These are phyloP conservation scores for Nomada flava DNA, from an alignment of 2,888 invertebrate species.

Conservation along the genomic window DNA sequence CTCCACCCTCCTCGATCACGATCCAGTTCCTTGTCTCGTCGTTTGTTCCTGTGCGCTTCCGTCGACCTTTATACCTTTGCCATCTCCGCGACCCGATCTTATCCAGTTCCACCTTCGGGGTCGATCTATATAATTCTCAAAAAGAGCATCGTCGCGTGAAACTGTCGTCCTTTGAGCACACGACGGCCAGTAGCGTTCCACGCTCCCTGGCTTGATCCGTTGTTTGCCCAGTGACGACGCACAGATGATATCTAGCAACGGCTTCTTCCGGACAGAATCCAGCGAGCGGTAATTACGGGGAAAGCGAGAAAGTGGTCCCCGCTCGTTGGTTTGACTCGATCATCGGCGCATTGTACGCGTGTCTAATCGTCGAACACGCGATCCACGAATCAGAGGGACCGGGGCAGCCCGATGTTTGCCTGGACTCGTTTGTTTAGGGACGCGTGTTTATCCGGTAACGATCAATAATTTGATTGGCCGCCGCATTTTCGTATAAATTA, in stretches of 20 bases:
- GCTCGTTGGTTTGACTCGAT: slow-evolving; percentile 1
- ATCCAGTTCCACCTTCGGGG: slow-evolving; percentile 12
- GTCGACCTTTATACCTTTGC: slow-evolving; percentile 42
- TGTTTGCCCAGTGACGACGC: slow-evolving; percentile 6
- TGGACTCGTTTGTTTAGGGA: slow-evolving; percentile 45
- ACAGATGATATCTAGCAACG: not conserved
- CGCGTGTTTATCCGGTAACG: slow-evolving; percentile 50
- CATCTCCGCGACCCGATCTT: slow-evolving; percentile 53
- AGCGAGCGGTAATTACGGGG: slow-evolving; percentile 10
- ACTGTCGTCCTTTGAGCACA: not conserved
- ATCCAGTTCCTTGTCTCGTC: not conserved
- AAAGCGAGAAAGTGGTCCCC: not conserved
- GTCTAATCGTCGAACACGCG: not conserved
- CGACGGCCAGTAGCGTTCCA: not conserved
- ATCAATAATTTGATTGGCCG: slow-evolving; percentile 54
- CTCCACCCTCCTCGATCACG: slow-evolving; percentile 2
- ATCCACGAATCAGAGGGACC: slow-evolving; percentile 6
- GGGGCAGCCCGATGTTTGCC: slow-evolving; percentile 25
- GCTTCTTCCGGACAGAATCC: not conserved
- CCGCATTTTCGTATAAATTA: slow-evolving; percentile 56
- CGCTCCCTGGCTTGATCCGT: not conserved
- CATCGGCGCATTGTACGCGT: not conserved
- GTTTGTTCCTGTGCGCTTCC: not conserved
- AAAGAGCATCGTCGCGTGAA: slow-evolving; percentile 17
- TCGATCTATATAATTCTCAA: slow-evolving; percentile 52